Evolutionary conservation across 2,113 vertebrate genomes (phyloP), one percentile per base, ranked within the genome.

Genomic region (Seriola aureovittata): DNA sequence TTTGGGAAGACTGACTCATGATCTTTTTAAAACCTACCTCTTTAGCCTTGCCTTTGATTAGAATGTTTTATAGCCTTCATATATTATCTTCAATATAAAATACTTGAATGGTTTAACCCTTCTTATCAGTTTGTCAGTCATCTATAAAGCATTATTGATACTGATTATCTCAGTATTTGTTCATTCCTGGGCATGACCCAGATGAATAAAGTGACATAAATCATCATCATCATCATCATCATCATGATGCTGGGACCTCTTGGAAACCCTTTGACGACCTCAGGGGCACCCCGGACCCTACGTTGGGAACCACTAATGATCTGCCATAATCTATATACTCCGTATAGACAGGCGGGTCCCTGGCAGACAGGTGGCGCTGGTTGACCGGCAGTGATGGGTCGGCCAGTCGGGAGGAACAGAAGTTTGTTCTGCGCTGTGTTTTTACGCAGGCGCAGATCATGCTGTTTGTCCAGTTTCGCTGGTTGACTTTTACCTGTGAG

Each of bases 391-490:
- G 78, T 64, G 71, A 38, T 32, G 81, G 80, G 71, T 88, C 89
- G 80, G 34, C 48, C 82, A 70, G 79, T 32, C 59, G 3, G 42
- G 48, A 78, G 78, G 75, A 85, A 55, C 91, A 92, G 90, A 96
- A 95, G 93, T 94, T 96, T 96, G 88, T 93, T 91, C 81, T 85
- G 86, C 80, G 88, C 84, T 64, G 86, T 66, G 87, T 90, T 93
- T 92, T 52, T 88, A 93, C 94, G 94, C 95, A 95, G 88, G 95
- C 95, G 95, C 95, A 94, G 84, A 86, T 34, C 85, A 77, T 58
- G 89, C 93, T 93, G 95, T 95, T 93, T 92, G 95, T 94, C 95
- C 93, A 95, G 95, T 96, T 96, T 90, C 90, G 86, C 90, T 94
- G 94, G 92, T 93, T 92, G 93, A 96, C 91, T 96, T 94, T 93